Percentiles rank a stretch among this genome's conserved stretches.
Evolutionary conservation across 2,113 vertebrate species (phyloP).

Genomic region (Mionectes macconnelli): DNA sequence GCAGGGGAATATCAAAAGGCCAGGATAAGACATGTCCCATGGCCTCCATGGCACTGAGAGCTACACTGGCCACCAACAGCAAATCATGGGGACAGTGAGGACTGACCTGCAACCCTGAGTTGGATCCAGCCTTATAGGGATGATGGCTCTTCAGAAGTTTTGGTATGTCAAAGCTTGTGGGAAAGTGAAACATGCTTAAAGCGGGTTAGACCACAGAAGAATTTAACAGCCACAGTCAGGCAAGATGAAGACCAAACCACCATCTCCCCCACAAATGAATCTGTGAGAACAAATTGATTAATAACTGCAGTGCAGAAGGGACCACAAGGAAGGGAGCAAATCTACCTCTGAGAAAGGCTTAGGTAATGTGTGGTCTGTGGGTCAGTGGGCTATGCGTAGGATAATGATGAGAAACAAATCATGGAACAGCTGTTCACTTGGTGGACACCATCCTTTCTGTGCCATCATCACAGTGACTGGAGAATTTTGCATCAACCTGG

Average conservation of each 20-base stretch:
- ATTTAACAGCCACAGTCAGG: not conserved
- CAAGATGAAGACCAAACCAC: not conserved
- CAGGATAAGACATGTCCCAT: not conserved
- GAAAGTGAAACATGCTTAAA: not conserved
- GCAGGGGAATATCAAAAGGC: not conserved
- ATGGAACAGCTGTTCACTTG: not conserved
- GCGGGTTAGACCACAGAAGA: not conserved
- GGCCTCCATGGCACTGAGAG: not conserved
- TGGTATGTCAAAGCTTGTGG: not conserved
- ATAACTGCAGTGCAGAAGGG: not conserved
- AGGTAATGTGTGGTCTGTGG: not conserved
- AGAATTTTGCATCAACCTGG: not conserved
- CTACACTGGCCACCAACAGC: not conserved
- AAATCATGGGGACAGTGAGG: not conserved
- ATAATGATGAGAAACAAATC: not conserved
- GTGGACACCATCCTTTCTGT: not conserved
- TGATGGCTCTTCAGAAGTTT: not conserved
- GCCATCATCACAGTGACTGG: not conserved
- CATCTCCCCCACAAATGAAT: rapidly evolving
- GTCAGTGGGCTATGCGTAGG: not conserved
- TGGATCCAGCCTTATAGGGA: rapidly evolving
- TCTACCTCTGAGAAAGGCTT: not conserved
- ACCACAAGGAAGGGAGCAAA: not conserved
- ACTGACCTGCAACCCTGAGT: not conserved
- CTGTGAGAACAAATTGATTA: not conserved